phyloP scores from a whole-genome alignment of 2,113 vertebrate genomes.

The Sapajus apella region DNA sequence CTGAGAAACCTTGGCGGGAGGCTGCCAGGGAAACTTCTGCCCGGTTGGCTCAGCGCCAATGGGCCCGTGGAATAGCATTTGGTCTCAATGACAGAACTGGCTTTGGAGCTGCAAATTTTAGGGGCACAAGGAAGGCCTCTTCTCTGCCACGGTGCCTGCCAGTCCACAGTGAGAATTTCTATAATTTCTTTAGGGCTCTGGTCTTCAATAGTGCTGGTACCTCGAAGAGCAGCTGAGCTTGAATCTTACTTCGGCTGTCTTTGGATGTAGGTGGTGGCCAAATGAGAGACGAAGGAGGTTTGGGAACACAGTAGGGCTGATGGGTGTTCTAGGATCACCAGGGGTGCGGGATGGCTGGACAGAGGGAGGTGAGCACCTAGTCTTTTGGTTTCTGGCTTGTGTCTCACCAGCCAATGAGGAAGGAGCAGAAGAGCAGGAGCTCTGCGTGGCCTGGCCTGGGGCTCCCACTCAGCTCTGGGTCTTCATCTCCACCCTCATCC shows the following conservation, averaged over 20 bases:
- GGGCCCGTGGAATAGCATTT: not conserved
- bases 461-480: not conserved
- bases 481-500: not conserved
- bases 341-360: too few relatives aligned
- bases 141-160: rapidly evolving
- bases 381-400: too few relatives aligned
- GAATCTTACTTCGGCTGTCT: not conserved
- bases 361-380: not conserved
- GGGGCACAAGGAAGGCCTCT: not conserved
- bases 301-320: not conserved
- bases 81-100: not conserved
- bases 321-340: rapidly evolving
- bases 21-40: not conserved
- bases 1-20: not conserved
- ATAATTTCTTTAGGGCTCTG: not conserved
- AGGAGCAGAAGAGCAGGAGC: rapidly evolving
- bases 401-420: not conserved
- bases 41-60: not conserved
- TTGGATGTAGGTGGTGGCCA: not conserved
- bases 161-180: rapidly evolving
- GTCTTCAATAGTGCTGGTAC: not conserved
- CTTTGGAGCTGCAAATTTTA: not conserved
- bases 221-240: not conserved
- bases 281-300: not conserved
- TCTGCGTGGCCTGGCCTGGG: not conserved